A percentile compares a stretch with the other conserved stretches of the same genome.
Conservation (phyloP, 2,888 invertebrate genomes). For the Cheilosia soror region DNA sequence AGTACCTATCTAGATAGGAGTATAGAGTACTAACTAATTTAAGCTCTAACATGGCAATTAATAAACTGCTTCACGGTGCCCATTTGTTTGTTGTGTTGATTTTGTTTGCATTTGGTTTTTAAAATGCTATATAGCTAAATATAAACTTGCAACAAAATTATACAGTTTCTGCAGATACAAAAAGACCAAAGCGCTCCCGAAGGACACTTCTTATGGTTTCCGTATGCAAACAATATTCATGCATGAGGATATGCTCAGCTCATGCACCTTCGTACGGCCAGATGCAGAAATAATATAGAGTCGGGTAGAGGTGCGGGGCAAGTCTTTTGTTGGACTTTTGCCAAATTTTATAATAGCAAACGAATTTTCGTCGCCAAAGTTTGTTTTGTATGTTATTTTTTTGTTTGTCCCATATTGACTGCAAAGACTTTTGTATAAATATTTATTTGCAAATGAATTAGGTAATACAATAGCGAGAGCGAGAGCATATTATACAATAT, state of each 20-base stretch:
- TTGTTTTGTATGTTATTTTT: neutral
- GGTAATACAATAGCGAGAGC: constrained; percentile 16
- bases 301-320: constrained; percentile 12
- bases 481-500: neutral
- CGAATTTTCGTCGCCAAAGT: constrained; percentile 30
- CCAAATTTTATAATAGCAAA: constrained; percentile 44
- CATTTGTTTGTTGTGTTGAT: neutral
- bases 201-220: constrained; percentile 49
- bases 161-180: neutral
- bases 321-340: constrained; percentile 34
- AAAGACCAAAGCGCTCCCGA: neutral
- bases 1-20: too few species aligned
- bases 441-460: constrained; percentile 54
- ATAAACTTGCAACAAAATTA: too few species aligned
- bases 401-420: constrained; percentile 40
- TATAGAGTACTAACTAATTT: too few species aligned
- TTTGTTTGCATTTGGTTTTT: neutral
- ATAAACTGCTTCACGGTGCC: too few species aligned
- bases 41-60: too few species aligned
- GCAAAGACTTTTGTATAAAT: constrained; percentile 39
- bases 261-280: neutral
- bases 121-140: too few species aligned
- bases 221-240: constrained; percentile 45
- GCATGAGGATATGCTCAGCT: constrained; percentile 6
- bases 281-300: constrained; percentile 10